Percentiles rank a stretch among this genome's conserved stretches.
These are phyloP conservation scores for Aurelia sp. DNA, from an alignment of 30 jellyfish, hydroid and myxozoan genomes.

Conservation along the genomic window DNA sequence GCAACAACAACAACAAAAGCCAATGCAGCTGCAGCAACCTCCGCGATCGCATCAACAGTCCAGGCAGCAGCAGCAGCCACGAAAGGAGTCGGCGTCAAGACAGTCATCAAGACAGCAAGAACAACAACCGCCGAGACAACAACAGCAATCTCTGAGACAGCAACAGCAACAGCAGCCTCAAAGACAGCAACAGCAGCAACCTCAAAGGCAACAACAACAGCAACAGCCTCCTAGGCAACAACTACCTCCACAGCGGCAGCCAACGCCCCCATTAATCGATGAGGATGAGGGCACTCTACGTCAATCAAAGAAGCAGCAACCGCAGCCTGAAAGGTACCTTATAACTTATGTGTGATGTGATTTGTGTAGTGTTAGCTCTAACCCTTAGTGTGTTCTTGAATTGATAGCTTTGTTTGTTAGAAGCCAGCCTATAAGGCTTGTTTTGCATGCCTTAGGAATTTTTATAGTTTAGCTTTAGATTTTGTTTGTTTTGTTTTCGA, in stretches of 20 bases:
- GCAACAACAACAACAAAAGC: constrained; percentile 9
- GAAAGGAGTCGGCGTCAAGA: constrained; percentile 3
- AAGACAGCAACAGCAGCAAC: neutral
- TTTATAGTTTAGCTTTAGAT: no score
- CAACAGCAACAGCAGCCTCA: constrained; percentile 3
- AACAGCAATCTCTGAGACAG: neutral
- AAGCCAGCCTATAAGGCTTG: no score
- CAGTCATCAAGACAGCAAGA: neutral
- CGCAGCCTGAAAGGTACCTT: constrained; percentile 13
- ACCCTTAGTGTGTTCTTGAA: no score
- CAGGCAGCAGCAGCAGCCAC: constrained; percentile 6
- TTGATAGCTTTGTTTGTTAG: no score
- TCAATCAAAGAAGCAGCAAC: constrained; percentile 8
- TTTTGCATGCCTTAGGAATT: no score
- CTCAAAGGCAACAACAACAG: neutral
- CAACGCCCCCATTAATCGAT: neutral
- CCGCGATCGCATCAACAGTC: constrained; percentile 8
- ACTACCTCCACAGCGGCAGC: constrained; percentile 9
- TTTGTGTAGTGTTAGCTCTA: no score
- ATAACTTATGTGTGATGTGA: constrained; percentile 4
- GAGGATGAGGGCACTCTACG: constrained; percentile 40
- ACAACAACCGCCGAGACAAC: neutral
- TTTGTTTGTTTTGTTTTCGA: no score
- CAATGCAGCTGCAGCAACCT: constrained; percentile 1
- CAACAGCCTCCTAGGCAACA: constrained; percentile 11